phyloP scores from a whole-genome alignment of 2,113 vertebrate species.

The Trematocara unimaculatum region DNA sequence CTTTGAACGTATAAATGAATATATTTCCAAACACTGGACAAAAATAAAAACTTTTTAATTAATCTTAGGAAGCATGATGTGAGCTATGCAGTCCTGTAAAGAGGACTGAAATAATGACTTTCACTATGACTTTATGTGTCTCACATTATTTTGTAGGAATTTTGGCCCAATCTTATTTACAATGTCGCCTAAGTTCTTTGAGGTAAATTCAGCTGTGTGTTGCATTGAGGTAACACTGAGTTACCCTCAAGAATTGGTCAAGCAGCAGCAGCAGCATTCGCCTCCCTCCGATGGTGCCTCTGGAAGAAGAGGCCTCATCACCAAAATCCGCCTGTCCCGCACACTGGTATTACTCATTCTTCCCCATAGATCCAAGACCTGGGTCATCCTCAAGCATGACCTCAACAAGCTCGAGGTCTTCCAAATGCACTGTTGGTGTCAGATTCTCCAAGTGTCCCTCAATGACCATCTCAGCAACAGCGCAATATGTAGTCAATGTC shows the following conservation, averaged over 20 bases:
- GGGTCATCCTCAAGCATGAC: not conserved
- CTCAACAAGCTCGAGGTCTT: not conserved
- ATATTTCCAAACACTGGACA: not conserved
- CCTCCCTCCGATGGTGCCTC: accelerated
- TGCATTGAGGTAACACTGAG: not conserved
- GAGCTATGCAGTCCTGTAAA: not conserved
- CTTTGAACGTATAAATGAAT: not conserved
- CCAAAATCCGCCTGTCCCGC: accelerated
- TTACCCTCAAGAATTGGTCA: not conserved
- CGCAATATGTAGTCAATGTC: not conserved
- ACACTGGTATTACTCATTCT: not conserved
- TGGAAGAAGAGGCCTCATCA: not conserved
- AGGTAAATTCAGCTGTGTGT: not conserved
- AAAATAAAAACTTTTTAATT: not conserved
- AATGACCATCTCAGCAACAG: accelerated
- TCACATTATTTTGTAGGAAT: accelerated
- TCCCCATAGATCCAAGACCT: not conserved
- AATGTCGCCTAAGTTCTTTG: accelerated
- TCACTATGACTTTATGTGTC: not conserved
- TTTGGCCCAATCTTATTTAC: accelerated
- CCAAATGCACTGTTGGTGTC: accelerated
- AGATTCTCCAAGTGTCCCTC: accelerated
- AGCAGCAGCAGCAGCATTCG: not conserved
- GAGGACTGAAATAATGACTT: accelerated
- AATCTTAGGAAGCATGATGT: not conserved